phyloP scores from a whole-genome alignment of 2,888 invertebrate species.

The Drosophila anceps region DNA sequence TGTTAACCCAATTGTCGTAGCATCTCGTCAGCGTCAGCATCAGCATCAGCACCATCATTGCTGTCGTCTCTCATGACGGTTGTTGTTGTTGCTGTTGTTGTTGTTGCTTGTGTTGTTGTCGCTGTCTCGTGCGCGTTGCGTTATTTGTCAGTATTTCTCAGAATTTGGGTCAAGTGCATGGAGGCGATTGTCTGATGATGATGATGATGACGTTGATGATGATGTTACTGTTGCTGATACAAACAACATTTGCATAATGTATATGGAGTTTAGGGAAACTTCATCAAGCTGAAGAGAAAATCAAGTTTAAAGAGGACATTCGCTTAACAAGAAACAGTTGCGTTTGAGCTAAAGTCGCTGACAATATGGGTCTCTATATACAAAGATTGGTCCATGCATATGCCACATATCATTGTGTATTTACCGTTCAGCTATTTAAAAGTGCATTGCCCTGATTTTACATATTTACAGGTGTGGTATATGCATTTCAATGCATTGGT shows the following conservation, averaged over 20 bases:
- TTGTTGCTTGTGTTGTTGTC: constrained; percentile 44
- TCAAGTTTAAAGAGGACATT: too few relatives aligned
- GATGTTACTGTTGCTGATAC: neutral
- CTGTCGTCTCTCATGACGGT: constrained; percentile 5
- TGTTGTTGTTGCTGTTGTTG: constrained; percentile 19
- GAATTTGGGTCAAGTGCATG: constrained; percentile 78
- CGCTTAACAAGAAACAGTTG: neutral
- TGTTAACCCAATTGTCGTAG: constrained; percentile 76
- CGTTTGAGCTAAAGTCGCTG: neutral
- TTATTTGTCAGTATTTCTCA: constrained; percentile 48
- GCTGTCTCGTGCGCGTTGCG: constrained; percentile 70
- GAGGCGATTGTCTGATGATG: constrained; percentile 30
- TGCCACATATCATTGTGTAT: neutral
- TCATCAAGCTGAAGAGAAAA: neutral
- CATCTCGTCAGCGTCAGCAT: constrained; percentile 23
- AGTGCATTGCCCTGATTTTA: constrained; percentile 49
- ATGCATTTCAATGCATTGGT: constrained; percentile 21
- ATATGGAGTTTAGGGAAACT: neutral
- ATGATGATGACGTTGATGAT: constrained; percentile 3
- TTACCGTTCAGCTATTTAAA: constrained; percentile 10
- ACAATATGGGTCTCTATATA: neutral
- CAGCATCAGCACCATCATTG: constrained; percentile 11
- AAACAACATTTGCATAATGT: constrained; percentile 54
- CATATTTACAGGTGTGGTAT: constrained; percentile 33
- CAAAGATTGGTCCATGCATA: neutral